Evolutionary conservation across 2,113 vertebrate species (phyloP), one percentile per base, ranked within the genome.

Genomic region (Prunella fulvescens): DNA sequence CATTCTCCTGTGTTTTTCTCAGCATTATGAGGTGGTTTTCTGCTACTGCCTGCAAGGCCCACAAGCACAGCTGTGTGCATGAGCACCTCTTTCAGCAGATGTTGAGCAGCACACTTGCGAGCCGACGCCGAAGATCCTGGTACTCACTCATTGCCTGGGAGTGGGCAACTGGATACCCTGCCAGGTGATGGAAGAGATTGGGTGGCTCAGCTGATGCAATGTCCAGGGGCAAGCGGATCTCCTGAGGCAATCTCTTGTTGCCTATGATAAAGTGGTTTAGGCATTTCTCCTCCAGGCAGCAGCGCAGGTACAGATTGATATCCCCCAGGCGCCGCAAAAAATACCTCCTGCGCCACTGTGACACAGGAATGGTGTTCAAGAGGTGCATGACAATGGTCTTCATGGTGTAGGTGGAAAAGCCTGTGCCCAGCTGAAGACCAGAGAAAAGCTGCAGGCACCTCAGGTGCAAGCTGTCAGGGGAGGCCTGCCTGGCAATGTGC

Each of bases 141-240:
- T 31, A 71, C 7, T 78, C 44, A 2, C 0, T 13, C 19, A 39
- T 26, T 0, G n/a, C 73, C 35, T 53, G 8, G 4, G 24, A 19
- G 7, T 35, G 20, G n/a, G 48, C 7, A 5, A 6, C 14, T 0
- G 2, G 44, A 47, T 28, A 3, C 26, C 1, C 3, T 8, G 7
- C 23, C 60, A 74, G 50, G 44, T 7, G 29, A 19, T 56, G 19
- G 19, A 74, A 48, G 35, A 85, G 50, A 14, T 65, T 74, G 42
- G 2, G 24, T 24, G 70, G 19, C 35, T 65, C 8, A 23, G 50
- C 24, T 4, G 7, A 28, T 56, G 6, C 3, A 28, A 85, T 12
- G 5, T 81, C 79, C 3, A 3, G 11, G 19, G 79, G 65, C 44
- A 81, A n/a, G 4, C 11, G 14, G 24, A 81, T 70, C 19, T 23